Evolutionary conservation across 2,888 invertebrate species (phyloP), one percentile per base, ranked within the genome.

Genomic region (Beris chalybata): DNA sequence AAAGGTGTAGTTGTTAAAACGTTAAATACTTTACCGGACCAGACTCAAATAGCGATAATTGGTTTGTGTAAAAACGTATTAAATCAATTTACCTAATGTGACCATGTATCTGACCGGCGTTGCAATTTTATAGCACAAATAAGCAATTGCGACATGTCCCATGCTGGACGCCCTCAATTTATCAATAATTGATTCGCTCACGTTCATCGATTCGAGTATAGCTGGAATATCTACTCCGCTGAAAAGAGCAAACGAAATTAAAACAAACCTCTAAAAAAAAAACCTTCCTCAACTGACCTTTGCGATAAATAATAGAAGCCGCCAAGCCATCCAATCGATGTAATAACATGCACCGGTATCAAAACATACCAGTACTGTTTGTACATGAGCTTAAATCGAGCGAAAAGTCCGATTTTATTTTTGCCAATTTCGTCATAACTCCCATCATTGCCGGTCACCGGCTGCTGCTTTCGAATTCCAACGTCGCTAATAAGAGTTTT

Each of bases 321-420:
- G 13, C 90, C 91, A 79, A 92, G 89, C 97, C 97, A 99, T 65
- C 90, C 84, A 43, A 87, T 82, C 3, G 97, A 98, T 9, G 96
- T 96, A 15, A 88, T 86, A 57, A 92, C 76, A 81, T 99, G 98
- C 3, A 99, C 97, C 4, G 95, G 97, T 66, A 98, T 83, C 66
- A 97, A 82, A 64, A 98, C 92, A 81, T 98, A 96, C 93, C 98
- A 98, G 82, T 98, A 97, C 77, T 96, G 91, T 78, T 91, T 91
- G 77, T 93, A 93, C 89, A 97, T 92, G 75, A 89, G 84, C 79
- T 95, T 96, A 80, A 97, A 95, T 75, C 87, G 87, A 73, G 91
- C 86, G 75, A 93, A 87, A 3, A 95, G 77, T 1, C 89, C 85
- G 69, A 72, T 82, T 76, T 77, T 91, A 86, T 72, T 80, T 38